Evolutionary conservation across 2,888 invertebrate species (phyloP), one percentile per base, ranked within the genome.

Genomic region (Diplazon laetatorius): DNA sequence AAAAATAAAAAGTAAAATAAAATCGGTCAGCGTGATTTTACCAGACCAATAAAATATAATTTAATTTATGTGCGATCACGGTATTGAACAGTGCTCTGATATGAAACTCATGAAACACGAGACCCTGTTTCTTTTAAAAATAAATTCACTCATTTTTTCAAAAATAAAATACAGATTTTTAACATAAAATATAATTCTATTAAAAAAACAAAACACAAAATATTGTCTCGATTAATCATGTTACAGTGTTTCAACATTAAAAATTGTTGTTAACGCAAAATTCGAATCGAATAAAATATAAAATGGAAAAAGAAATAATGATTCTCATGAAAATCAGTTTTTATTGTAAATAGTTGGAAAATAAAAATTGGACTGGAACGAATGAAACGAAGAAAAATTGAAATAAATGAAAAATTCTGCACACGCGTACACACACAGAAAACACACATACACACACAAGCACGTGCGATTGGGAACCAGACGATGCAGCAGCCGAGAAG

Each of bases 211-310:
- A n/a, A n/a, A n/a, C n/a, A n/a, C n/a, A n/a, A n/a, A n/a, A n/a
- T n/a, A n/a, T n/a, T n/a, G n/a, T n/a, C n/a, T n/a, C n/a, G n/a
- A n/a, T n/a, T n/a, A n/a, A n/a, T n/a, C n/a, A n/a, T n/a, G n/a
- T n/a, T n/a, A n/a, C n/a, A n/a, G n/a, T n/a, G 16, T 14, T 37
- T 46, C 20, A 16, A 42, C 62, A 77, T 73, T 72, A 73, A 50
- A 63, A 77, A 73, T 73, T 63, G 59, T 62, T 30, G 72, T 63
- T 69, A 63, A 68, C 30, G n/a, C n/a, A n/a, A n/a, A n/a, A n/a
- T n/a, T n/a, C n/a, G n/a, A n/a, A n/a, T n/a, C n/a, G 4, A 6
- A 5, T 30, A 30, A 5, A 30, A 30, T 30, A 6, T 5, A 30
- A 30, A 30, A 30, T 30, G 6, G 2, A 30, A 30, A 30, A 30